These are phyloP conservation scores for Crenuchus spilurus DNA, from an alignment of 2,797 vertebrate species.

Conservation along the genomic window DNA sequence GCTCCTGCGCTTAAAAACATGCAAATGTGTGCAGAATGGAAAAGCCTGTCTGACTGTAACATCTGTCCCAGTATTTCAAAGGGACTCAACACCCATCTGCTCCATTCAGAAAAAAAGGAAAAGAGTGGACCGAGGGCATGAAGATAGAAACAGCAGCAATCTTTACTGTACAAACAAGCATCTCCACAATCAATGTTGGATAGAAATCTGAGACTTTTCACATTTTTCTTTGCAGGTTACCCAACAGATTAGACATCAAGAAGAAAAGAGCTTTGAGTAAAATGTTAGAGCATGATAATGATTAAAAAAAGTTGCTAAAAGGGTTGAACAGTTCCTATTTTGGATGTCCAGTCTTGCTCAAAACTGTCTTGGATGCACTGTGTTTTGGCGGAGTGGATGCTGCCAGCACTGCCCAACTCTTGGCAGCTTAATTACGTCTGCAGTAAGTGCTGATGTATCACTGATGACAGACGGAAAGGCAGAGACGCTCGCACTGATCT, in stretches of 20 bases:
- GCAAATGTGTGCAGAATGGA: slow-evolving; percentile 65
- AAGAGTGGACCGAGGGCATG: slow-evolving; percentile 9
- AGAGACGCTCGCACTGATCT: neutral
- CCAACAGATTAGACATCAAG: too few species aligned
- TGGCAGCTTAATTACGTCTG: neutral
- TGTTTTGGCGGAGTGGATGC: neutral
- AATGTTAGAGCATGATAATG: too few species aligned
- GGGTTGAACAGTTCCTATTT: neutral
- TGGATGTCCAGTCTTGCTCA: neutral
- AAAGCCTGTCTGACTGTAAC: slow-evolving; percentile 65
- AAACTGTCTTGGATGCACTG: neutral
- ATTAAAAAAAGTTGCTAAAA: neutral
- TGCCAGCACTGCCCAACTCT: neutral
- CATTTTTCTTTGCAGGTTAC: neutral
- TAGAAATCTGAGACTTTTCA: neutral
- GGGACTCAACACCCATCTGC: slow-evolving; percentile 66
- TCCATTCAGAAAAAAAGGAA: slow-evolving; percentile 60
- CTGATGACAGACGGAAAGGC: slow-evolving; percentile 3
- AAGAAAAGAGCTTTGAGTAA: too few species aligned
- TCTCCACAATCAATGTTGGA: slow-evolving; percentile 4
- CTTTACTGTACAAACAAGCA: slow-evolving; percentile 11
- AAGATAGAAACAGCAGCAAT: slow-evolving; percentile 38
- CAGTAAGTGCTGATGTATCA: slow-evolving; percentile 1
- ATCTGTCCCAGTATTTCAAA: slow-evolving; percentile 71
- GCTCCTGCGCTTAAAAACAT: slow-evolving; percentile 55